Conservation (phyloP, 2,888 invertebrate species). For the Andrena fulva region DNA sequence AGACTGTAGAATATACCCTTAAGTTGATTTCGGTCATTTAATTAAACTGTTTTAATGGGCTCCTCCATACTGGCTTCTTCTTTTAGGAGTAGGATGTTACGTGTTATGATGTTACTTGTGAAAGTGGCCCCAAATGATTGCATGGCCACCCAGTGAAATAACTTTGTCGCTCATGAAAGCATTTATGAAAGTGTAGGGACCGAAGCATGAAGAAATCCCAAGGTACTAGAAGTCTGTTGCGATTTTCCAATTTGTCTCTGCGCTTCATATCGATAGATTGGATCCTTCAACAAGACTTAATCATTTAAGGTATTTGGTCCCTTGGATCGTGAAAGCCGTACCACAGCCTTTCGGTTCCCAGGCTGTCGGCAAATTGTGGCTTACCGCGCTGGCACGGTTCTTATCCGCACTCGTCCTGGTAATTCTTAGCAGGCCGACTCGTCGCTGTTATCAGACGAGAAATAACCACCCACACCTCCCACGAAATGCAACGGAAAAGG, state of each 20-base stretch:
- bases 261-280: background rate
- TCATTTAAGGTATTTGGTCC: conserved; percentile 63
- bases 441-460: conserved; percentile 59
- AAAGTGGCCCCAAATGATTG: no score
- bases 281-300: conserved; percentile 49
- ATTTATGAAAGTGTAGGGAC: background rate
- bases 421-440: conserved; percentile 63
- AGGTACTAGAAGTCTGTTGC: background rate
- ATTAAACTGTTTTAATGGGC: no score
- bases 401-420: conserved; percentile 68
- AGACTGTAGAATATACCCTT: no score
- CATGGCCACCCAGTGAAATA: background rate
- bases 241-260: background rate
- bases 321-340: conserved; percentile 29
- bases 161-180: background rate
- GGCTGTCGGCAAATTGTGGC: conserved; percentile 68
- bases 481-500: conserved; percentile 29
- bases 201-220: background rate
- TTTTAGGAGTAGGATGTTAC: no score
- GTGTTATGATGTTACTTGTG: no score
- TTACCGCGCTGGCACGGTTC: conserved; percentile 70
- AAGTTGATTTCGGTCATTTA: no score
- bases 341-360: conserved; percentile 64
- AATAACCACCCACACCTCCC: conserved; percentile 41
- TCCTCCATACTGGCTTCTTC: no score